Conservation (phyloP, 2,888 invertebrate genomes). For the Seira sanloemensis region DNA sequence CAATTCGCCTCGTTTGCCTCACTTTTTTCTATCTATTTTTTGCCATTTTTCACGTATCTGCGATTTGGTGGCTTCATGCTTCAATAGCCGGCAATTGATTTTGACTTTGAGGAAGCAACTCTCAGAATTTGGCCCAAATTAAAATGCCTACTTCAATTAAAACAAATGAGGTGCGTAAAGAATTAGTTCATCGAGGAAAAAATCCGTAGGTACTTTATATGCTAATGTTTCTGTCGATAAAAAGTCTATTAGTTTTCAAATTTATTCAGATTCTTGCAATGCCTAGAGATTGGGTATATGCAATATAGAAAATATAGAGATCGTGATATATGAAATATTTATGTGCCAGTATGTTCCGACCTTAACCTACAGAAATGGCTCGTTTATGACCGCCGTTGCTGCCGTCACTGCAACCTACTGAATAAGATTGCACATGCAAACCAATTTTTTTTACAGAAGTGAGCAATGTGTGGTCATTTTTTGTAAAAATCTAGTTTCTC, state of each 20-base stretch:
- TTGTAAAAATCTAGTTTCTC: not conserved
- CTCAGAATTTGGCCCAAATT: not conserved
- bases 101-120: not conserved
- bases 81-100: not conserved
- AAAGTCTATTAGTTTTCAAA: not conserved
- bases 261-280: not conserved
- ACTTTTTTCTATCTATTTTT: too few relatives aligned
- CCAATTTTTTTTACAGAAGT: not conserved
- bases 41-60: not conserved
- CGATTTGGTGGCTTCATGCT: not conserved
- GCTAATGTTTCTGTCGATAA: not conserved
- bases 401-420: not conserved
- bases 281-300: too few relatives aligned
- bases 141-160: not conserved
- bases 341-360: constrained; percentile 22
- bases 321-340: not conserved
- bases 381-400: not conserved
- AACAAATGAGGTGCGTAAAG: not conserved
- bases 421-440: not conserved
- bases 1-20: too few relatives aligned
- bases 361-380: constrained; percentile 34
- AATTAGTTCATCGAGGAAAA: not conserved
- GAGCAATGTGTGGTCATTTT: not conserved
- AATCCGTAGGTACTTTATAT: not conserved
- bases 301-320: not conserved